These are phyloP conservation scores for Gnathonemus longibarbis DNA, from an alignment of 2,113 vertebrate genomes.

Conservation along the genomic window DNA sequence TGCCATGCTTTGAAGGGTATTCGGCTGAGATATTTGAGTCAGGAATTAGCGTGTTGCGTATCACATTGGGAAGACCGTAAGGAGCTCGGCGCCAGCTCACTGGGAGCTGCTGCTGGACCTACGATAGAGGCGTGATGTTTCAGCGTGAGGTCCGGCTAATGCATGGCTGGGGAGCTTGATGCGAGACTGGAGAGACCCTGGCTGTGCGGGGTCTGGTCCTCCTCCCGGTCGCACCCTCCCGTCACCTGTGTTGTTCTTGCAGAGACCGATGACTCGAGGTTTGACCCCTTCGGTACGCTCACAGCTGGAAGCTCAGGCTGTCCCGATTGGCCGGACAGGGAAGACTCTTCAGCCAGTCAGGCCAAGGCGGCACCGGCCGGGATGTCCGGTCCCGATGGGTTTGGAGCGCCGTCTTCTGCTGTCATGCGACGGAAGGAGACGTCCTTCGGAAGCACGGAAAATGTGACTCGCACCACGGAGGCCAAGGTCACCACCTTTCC, in stretches of 20 bases:
- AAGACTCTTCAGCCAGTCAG: slow-evolving; percentile 60
- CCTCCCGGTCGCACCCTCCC: background rate
- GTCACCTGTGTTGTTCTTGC: slow-evolving; percentile 63
- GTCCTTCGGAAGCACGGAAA: slow-evolving; percentile 78
- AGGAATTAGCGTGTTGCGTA: background rate
- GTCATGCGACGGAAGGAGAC: slow-evolving; percentile 73
- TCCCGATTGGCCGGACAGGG: slow-evolving; percentile 84
- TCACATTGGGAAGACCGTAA: background rate
- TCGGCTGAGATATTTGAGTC: background rate
- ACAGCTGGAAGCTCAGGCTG: slow-evolving; percentile 67
- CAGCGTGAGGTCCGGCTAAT: background rate
- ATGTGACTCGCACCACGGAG: slow-evolving; percentile 65
- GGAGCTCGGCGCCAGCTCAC: background rate
- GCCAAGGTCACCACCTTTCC: slow-evolving; percentile 69
- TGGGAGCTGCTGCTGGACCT: background rate
- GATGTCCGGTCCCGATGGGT: slow-evolving; percentile 50
- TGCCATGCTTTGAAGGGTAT: background rate
- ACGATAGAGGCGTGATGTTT: background rate
- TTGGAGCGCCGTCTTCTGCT: slow-evolving; percentile 48
- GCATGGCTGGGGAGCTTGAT: background rate
- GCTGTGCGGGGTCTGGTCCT: background rate
- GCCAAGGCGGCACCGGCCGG: slow-evolving; percentile 57
- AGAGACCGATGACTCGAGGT: slow-evolving; percentile 89
- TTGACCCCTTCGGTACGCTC: slow-evolving; percentile 77
- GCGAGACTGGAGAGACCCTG: background rate